These are phyloP conservation scores for Netelia virgata DNA, from an alignment of 2,888 invertebrate species.

Conservation along the genomic window DNA sequence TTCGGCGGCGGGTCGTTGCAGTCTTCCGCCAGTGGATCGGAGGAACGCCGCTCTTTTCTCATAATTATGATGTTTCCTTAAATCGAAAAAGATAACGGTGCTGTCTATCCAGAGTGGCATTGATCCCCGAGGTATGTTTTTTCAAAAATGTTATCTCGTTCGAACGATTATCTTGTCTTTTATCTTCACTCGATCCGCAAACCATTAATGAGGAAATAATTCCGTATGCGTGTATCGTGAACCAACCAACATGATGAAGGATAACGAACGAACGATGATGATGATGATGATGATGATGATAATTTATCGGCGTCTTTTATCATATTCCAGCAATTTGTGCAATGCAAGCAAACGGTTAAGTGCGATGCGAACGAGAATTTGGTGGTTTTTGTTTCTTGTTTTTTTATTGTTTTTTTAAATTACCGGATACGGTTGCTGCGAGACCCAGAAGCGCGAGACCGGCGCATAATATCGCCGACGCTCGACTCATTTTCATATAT, in stretches of 20 bases:
- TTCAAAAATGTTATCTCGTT: not conserved
- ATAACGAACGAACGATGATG: not conserved
- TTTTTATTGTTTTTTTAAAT: slow-evolving; percentile 29
- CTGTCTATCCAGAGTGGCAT: slow-evolving; percentile 27
- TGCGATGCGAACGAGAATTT: slow-evolving; percentile 54
- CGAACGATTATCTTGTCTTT: not conserved
- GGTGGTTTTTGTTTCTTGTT: not conserved
- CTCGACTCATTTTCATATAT: not conserved
- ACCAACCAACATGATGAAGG: no score
- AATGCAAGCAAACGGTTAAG: slow-evolving; percentile 40
- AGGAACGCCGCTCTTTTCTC: not conserved
- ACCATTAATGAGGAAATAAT: slow-evolving; percentile 20
- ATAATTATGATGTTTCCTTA: slow-evolving; percentile 41
- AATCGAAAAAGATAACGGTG: slow-evolving; percentile 48
- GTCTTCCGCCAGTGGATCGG: slow-evolving; percentile 3
- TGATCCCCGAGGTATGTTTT: slow-evolving; percentile 16
- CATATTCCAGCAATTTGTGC: slow-evolving; percentile 12
- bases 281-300: slow-evolving; percentile 40
- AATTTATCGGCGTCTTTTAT: slow-evolving; percentile 25
- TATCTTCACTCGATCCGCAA: not conserved
- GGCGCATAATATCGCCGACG: slow-evolving; percentile 41
- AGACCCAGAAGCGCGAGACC: slow-evolving; percentile 63
- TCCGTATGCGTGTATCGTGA: not conserved
- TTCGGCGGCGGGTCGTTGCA: slow-evolving; percentile 42
- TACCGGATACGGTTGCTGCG: slow-evolving; percentile 59